Evolutionary conservation across 2,888 invertebrate species (phyloP), one percentile per base, ranked within the genome.

Genomic region (Atherix ibis): DNA sequence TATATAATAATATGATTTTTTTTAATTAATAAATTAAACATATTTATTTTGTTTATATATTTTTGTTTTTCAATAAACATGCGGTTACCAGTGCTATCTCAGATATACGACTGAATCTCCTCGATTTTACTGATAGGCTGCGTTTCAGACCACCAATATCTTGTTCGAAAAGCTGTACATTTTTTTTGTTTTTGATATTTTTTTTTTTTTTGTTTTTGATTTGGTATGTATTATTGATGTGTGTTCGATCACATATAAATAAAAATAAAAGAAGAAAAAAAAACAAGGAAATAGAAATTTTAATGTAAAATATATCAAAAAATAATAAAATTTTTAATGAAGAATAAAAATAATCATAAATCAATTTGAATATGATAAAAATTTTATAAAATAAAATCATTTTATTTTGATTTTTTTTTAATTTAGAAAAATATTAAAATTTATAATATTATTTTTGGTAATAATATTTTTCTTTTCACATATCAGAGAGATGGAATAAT

Each of bases 131-230:
- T 48, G 81, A 77, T 47, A 83, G 70, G 52, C 79, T 77, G 63
- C 74, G 73, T 71, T 84, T 85, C 63, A 85, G 68, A 56, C 82
- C 79, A 58, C 73, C 74, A 66, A 85, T 82, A 64, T 85, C 82
- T 68, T 83, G 81, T 69, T 85, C 84, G 78, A 83, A 85, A 53
- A 84, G 69, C 77, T 81, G 71, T 33, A 38, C 28, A 30, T 38
- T 38, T 45, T 43, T 57, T 42, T 34, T 34, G 38, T 31, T 32
- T 37, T 30, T 31, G 10, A 37, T 28, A 33, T 38, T 33, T 30
- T 17, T 34, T 38, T 38, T 37, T 32, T 12, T 35, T 34, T 27
- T 18, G 17, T 27, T n/a, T n/a, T n/a, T n/a, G n/a, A n/a, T n/a
- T n/a, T n/a, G n/a, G n/a, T n/a, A n/a, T n/a, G n/a, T n/a, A n/a